A percentile compares a stretch with the other conserved stretches of the same genome.
Evolutionary conservation across 2,797 vertebrate species (phyloP).

Genomic region (Sibirionetta formosa): DNA sequence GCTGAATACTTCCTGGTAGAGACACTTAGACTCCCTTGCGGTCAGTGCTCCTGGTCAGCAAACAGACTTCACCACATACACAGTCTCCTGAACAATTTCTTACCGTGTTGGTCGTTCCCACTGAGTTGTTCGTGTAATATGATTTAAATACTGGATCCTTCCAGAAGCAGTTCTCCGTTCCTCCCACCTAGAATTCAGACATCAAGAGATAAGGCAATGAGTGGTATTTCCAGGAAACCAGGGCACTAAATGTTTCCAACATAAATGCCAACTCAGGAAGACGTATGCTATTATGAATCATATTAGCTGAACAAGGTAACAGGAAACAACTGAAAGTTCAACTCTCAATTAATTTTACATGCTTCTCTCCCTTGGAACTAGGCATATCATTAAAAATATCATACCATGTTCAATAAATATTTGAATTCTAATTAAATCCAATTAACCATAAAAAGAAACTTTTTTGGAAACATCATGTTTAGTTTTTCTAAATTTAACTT

Average conservation of each 20-base stretch:
- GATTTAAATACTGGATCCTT: conserved; percentile 96
- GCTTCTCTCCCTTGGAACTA: neutral
- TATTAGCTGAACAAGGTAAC: conserved; percentile 22
- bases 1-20: neutral
- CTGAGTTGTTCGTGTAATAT: conserved; percentile 95
- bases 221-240: conserved; percentile 67
- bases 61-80: neutral
- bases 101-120: conserved; percentile 97
- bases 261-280: conserved; percentile 69
- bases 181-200: conserved; percentile 90
- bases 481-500: neutral
- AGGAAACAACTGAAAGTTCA: conserved; percentile 59
- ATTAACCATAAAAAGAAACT: neutral
- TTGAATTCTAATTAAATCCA: conserved; percentile 10
- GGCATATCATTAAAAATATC: neutral
- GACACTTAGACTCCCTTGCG: neutral
- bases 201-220: conserved; percentile 77
- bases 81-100: neutral
- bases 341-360: neutral
- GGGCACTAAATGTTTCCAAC: conserved; percentile 57
- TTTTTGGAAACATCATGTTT: neutral
- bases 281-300: conserved; percentile 52
- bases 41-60: neutral
- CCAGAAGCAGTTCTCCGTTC: conserved; percentile 95
- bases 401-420: neutral